phyloP scores from a whole-genome alignment of 2,888 invertebrate species.

The Ptilodon capucinus region DNA sequence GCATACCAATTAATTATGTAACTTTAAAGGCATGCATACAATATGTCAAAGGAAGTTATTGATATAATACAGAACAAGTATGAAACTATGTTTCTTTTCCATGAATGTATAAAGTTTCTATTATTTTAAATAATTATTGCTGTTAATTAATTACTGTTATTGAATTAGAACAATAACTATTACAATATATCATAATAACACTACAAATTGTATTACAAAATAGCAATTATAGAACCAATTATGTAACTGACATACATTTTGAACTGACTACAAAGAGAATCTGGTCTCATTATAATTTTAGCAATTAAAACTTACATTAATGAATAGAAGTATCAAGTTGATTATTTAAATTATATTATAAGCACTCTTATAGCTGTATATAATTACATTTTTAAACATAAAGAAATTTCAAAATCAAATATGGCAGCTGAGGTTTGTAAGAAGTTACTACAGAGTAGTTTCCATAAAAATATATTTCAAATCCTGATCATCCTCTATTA shows the following conservation, averaged over 20 bases:
- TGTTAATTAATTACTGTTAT: background rate
- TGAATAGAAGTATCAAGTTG: conserved; percentile 23
- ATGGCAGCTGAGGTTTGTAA: conserved; percentile 64
- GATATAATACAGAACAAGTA: background rate
- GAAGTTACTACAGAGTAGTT: conserved; percentile 41
- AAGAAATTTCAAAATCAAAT: conserved; percentile 53
- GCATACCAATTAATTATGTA: background rate
- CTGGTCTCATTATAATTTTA: conserved; percentile 20
- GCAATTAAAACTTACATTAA: conserved; percentile 33
- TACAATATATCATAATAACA: too few relatives aligned
- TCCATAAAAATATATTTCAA: conserved; percentile 29
- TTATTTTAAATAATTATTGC: background rate
- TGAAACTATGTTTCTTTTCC: conserved; percentile 1
- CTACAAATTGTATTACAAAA: too few relatives aligned
- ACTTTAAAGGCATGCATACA: background rate
- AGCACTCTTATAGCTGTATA: conserved; percentile 44
- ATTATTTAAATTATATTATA: conserved; percentile 39
- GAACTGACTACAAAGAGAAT: conserved; percentile 36
- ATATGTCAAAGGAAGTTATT: background rate
- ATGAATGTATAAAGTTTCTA: too few relatives aligned
- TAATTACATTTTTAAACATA: conserved; percentile 42
- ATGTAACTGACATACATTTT: too few relatives aligned
- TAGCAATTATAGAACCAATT: too few relatives aligned
- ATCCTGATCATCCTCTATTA: conserved; percentile 34
- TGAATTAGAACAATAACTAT: background rate